Base-by-base conservation (phyloP, 2,113 vertebrate genomes). In the Plectropomus leopardus region DNA sequence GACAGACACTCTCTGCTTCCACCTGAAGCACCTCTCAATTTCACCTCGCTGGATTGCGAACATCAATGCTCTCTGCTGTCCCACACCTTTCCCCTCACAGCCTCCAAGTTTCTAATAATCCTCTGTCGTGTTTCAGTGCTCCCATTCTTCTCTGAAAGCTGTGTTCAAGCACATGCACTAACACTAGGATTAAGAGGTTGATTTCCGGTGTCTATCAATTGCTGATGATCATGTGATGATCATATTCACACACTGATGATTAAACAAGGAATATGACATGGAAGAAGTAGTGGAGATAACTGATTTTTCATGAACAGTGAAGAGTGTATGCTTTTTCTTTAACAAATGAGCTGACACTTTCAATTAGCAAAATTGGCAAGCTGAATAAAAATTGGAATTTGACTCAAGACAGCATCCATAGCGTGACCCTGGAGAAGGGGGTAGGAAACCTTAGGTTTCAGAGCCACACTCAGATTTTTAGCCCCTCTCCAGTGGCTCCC, bases 21-120 rank as follows among this genome's bases (percentile, higher is more conserved):
- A 81, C 60, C 42, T 5, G 14, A 72, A 57, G 64, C 64, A 61
- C 48, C 51, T 82, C 54, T 82, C 58, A 26, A 53, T 69, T 78
- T 72, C 61, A 75, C 67, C 53, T 80, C 26, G 8, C n/a, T 40
- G 55, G 24, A 47, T 48, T 32, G 17, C 32, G 36, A 79, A 30
- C 68, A 32, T 6, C 13, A 19, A 2, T 6, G 1, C 32, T 14
- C 40, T 21, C 1, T 40, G 17, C 53, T 48, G 66, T 51, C 48
- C 21, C 24, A 36, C 54, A 71, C 63, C 24, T 63, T 68, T 21
- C 47, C 64, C 58, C 28, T 55, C 47, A 4, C 32, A 23, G 13
- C 55, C 23, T 64, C 61, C 15, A 2, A 17, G 23, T 9, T 28
- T 57, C 48, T 57, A 2, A 60, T 21, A 57, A 50, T 67, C 17